Evolutionary conservation across 2,113 vertebrate genomes (phyloP).

Genomic region (Glareola pratincola): DNA sequence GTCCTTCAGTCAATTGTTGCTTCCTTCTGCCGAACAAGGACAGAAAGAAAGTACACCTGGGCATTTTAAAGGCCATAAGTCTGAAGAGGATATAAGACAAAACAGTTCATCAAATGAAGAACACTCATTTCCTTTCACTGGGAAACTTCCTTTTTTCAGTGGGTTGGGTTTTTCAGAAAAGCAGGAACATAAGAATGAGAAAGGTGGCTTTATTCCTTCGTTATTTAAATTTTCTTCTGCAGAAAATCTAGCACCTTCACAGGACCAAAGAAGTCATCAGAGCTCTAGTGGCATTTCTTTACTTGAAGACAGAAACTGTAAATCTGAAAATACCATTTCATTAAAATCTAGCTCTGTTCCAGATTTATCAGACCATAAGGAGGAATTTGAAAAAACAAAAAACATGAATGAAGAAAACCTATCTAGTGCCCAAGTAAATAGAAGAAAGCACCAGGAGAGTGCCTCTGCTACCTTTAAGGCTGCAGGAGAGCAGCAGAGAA

Average conservation of each 20-base stretch:
- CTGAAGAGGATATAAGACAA: constrained; percentile 68
- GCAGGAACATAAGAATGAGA: constrained; percentile 52
- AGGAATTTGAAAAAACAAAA: not conserved
- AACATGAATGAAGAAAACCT: not conserved
- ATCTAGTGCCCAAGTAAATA: not conserved
- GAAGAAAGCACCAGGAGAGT: not conserved
- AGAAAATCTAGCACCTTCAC: constrained; percentile 62
- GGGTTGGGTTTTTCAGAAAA: constrained; percentile 67
- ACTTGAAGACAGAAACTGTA: not conserved
- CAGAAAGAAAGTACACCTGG: constrained; percentile 54
- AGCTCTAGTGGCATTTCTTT: not conserved
- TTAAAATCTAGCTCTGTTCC: constrained; percentile 49
- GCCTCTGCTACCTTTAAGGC: not conserved
- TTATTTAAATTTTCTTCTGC: constrained; percentile 79
- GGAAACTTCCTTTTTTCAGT: constrained; percentile 75
- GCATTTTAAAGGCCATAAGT: constrained; percentile 60
- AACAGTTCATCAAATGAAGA: constrained; percentile 52
- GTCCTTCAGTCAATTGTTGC: constrained; percentile 84
- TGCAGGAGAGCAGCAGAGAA: not conserved
- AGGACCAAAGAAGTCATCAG: not conserved
- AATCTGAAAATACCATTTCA: not conserved
- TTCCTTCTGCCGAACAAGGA: constrained; percentile 58
- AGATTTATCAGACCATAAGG: constrained; percentile 6
- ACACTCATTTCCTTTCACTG: constrained; percentile 64
- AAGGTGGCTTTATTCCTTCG: constrained; percentile 71